Evolutionary conservation across 2,113 vertebrate genomes (phyloP), one percentile per base, ranked within the genome.

Genomic region (Notechis scutatus): DNA sequence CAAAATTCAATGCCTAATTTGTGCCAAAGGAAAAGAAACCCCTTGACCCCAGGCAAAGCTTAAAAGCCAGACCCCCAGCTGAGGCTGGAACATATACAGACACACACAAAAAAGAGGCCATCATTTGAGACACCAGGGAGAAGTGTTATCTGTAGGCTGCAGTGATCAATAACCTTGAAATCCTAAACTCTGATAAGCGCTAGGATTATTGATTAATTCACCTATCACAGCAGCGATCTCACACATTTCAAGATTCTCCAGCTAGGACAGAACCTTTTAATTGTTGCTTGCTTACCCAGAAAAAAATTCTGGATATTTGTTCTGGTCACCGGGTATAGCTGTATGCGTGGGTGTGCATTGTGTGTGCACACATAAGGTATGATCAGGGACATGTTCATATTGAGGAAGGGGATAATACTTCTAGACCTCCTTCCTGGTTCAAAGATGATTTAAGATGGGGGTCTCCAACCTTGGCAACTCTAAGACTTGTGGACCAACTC

Each of bases 111-210:
- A 57, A 74, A 34, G 59, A 54, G 26, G 29, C 56, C 52, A 20
- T 61, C 29, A 11, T 9, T 29, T 26, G 74, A 93, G 64, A n/a
- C 26, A 54, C 89, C 45, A 54, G 42, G 56, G 21, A 64, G 21
- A 64, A 59, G 39, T 34, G 21, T 85, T 88, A 93, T 91, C 85
- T 81, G 1, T 42, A 61, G 69, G 20, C 39, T 85, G 52, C 55
- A 64, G 21, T 15, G 64, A 92, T 92, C 93, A 94, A 92, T 92
- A 91, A 61, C 29, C 47, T 42, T 91, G 93, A 92, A 94, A 94
- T 26, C 57, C 86, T 85, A 94, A 87, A 94, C 89, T 87, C 81
- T 29, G 74, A 91, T 87, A 92, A 47, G 34, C 47, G 34, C 39
- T 57, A 5, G 20, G 55, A 39, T 9, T 92, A 94, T 94, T 87